A percentile compares a stretch with the other conserved stretches of the same genome.
phyloP scores from a whole-genome alignment of 2,888 invertebrate genomes.

The Biston betularia region DNA sequence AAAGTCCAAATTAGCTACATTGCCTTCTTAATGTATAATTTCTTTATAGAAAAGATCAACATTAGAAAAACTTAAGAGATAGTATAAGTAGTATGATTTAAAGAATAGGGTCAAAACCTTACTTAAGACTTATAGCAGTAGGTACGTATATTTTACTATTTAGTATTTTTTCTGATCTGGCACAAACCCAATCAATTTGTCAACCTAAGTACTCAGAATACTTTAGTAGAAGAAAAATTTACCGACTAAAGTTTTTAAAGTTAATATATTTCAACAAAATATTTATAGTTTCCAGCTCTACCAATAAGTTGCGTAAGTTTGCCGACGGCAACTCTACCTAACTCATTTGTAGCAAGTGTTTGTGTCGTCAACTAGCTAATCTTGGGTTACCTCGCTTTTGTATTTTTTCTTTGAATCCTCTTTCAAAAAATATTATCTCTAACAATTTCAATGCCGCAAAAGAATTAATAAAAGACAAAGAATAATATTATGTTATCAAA shows the following conservation, averaged over 20 bases:
- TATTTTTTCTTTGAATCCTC: slow-evolving; percentile 19
- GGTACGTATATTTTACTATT: no score
- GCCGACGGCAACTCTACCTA: slow-evolving; percentile 51
- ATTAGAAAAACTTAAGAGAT: no score
- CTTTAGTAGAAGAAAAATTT: neutral
- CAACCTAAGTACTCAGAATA: neutral
- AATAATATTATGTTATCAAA: slow-evolving; percentile 2
- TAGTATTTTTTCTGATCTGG: no score
- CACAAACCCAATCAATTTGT: neutral
- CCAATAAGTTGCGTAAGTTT: slow-evolving; percentile 46
- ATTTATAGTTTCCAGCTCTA: slow-evolving; percentile 24
- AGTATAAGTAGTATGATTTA: no score
- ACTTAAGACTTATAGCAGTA: no score
- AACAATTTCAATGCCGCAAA: neutral
- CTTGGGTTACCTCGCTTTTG: slow-evolving; percentile 33
- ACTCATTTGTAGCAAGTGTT: slow-evolving; percentile 43
- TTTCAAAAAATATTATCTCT: slow-evolving; percentile 10
- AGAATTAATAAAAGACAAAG: neutral
- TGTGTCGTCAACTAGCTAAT: slow-evolving; percentile 29
- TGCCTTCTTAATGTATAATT: neutral
- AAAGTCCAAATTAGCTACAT: neutral
- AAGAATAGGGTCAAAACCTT: no score
- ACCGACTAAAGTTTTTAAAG: neutral
- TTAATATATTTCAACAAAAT: slow-evolving; percentile 22
- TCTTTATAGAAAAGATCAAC: neutral